Conservation (phyloP, 2,797 vertebrate genomes). For the Poecilia wingei region DNA sequence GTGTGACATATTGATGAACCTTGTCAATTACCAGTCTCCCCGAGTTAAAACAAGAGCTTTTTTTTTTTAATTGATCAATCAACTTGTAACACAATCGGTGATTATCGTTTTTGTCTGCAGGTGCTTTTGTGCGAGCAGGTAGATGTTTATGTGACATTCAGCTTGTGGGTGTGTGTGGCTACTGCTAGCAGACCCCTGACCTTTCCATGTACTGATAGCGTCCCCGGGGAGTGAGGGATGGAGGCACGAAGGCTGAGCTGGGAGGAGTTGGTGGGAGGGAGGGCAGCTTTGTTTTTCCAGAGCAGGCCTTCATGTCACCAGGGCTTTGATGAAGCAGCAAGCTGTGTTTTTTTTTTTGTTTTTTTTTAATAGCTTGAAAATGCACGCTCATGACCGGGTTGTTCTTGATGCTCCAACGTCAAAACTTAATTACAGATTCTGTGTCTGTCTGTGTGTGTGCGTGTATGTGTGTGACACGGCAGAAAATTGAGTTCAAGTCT, state of each 20-base stretch:
- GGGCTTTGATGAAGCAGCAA: conserved; percentile 38
- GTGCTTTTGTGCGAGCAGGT: conserved; percentile 55
- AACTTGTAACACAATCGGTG: conserved; percentile 3
- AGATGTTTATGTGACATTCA: conserved; percentile 32
- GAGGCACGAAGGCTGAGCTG: conserved; percentile 20
- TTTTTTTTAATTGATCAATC: conserved; percentile 57
- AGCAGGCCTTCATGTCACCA: conserved; percentile 54
- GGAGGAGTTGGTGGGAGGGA: conserved; percentile 17
- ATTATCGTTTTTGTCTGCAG: conserved; percentile 42
- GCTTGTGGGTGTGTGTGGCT: conserved; percentile 45
- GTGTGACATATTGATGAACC: conserved; percentile 56
- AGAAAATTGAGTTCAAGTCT: background rate
- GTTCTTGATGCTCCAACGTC: conserved; percentile 4
- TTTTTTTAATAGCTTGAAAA: conserved; percentile 4
- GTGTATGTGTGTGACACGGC: background rate
- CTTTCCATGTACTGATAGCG: conserved; percentile 78
- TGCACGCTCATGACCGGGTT: background rate
- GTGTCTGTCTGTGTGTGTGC: background rate
- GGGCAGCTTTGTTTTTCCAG: conserved; percentile 58
- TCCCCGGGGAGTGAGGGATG: conserved; percentile 64
- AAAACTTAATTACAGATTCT: conserved; percentile 7
- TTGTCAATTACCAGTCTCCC: conserved; percentile 31
- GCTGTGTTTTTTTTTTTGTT: conserved; percentile 3
- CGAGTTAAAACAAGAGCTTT: conserved; percentile 27
- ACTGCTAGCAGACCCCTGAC: conserved; percentile 73